Base-by-base conservation (phyloP, 2,113 vertebrate species). In the Rhinopomastus cyanomelas region DNA sequence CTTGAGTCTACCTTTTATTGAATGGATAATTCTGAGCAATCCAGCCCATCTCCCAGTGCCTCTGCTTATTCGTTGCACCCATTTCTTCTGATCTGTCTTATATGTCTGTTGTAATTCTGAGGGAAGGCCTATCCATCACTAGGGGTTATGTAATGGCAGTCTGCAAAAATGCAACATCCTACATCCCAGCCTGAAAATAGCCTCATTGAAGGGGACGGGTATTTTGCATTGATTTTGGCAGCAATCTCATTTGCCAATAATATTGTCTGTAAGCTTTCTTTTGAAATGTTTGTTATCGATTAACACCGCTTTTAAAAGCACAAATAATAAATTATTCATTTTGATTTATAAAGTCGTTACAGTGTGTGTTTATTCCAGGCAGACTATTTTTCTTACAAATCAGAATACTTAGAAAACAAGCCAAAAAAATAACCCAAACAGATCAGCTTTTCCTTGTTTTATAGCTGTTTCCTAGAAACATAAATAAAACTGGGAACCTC, bases 251-350 rank as follows among this genome's bases (percentile, higher is more conserved):
- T 83, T 92, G 89, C 88, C 92, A 86, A 42, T 85, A 93, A 59
- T 81, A 72, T 89, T 25, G 78, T 91, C 91, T 71, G 15, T 48
- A 88, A 46, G 49, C 68, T 78, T 88, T 75, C 85, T 88, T 95
- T 81, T 75, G 57, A 92, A 91, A 88, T 61, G 80, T 32, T 90
- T 75, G 1, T 4, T 95, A 92, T 95, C 62, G 93, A 95, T 92
- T 84, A 88, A 84, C 51, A 69, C 26, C 17, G 14, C 37, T 84
- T 93, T 94, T 72, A 90, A 94, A 86, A 92, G 69, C 55, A 81
- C 61, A 92, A 81, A 79, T 36, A 72, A 81, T 94, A 88, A 83
- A 95, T 92, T 73, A 94, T 86, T 84, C n/a, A 76, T 94, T 92
- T 92, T 89, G n/a, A 68, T 84, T 92, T 88, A 76, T 78, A 71